These are phyloP conservation scores for Drosophila colorata DNA, from an alignment of 2,888 invertebrate genomes.

Conservation along the genomic window DNA sequence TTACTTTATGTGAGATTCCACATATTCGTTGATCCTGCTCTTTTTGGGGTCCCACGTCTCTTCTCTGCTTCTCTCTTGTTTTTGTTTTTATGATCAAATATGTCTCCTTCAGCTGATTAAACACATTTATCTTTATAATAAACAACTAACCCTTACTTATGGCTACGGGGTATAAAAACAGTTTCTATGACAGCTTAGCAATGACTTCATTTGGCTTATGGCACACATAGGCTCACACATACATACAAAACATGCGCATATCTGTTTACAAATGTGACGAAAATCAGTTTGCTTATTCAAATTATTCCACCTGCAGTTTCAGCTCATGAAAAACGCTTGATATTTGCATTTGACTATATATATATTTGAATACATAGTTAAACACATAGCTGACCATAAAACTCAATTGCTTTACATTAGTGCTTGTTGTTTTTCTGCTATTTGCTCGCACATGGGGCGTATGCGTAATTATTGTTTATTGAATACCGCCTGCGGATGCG, in stretches of 20 bases:
- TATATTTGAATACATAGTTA: background rate
- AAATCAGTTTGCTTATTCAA: slow-evolving; percentile 56
- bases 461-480: slow-evolving; percentile 41
- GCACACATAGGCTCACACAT: background rate
- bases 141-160: background rate
- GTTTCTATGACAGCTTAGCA: slow-evolving; percentile 46
- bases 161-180: slow-evolving; percentile 1
- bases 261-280: slow-evolving; percentile 25
- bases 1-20: no score
- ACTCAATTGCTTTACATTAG: slow-evolving; percentile 41
- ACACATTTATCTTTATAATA: background rate
- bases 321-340: slow-evolving; percentile 21
- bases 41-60: no score
- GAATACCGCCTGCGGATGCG: slow-evolving; percentile 8
- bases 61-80: no score
- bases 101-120: no score
- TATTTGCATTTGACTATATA: slow-evolving; percentile 20
- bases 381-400: slow-evolving; percentile 19
- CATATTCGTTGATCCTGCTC: no score
- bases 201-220: slow-evolving; percentile 67
- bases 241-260: background rate
- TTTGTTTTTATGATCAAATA: no score
- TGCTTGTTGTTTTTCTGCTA: slow-evolving; percentile 1
- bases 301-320: slow-evolving; percentile 24
- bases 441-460: slow-evolving; percentile 22